phyloP scores from a whole-genome alignment of 2,888 invertebrate species.

The Danaus chrysippus region DNA sequence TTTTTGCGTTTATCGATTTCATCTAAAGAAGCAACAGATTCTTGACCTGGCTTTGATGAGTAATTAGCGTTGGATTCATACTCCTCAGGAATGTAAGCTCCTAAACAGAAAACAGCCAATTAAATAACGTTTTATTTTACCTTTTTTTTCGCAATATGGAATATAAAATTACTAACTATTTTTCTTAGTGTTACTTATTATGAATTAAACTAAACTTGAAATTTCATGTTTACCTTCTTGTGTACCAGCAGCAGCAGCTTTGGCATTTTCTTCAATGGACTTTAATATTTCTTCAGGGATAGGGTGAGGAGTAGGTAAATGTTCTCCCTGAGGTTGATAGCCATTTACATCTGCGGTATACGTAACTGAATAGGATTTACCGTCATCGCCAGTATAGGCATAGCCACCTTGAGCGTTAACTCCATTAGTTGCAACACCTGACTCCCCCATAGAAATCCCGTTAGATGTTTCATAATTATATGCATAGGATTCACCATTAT shows the following conservation, averaged over 20 bases:
- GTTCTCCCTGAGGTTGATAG: constrained; percentile 63
- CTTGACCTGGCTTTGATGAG: constrained; percentile 26
- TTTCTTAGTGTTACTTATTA: too few species aligned
- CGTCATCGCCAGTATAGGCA: constrained; percentile 69
- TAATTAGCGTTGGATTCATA: constrained; percentile 39
- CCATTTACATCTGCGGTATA: constrained; percentile 74
- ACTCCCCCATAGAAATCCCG: constrained; percentile 69
- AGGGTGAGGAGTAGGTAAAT: constrained; percentile 68
- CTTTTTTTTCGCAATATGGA: background rate
- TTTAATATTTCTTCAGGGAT: constrained; percentile 69
- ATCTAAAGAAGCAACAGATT: constrained; percentile 17
- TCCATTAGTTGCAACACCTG: constrained; percentile 66
- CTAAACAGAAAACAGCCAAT: constrained; percentile 41
- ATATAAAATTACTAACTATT: too few species aligned
- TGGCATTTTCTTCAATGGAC: constrained; percentile 66
- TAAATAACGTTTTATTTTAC: background rate
- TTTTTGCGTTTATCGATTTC: constrained; percentile 7
- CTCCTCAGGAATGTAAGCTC: constrained; percentile 67
- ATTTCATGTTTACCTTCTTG: constrained; percentile 59
- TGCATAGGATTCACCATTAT: constrained; percentile 62
- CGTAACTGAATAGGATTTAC: constrained; percentile 58
- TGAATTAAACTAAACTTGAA: background rate
- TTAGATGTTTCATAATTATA: constrained; percentile 72
- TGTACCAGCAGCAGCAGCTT: constrained; percentile 67
- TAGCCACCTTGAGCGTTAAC: constrained; percentile 67